Base-by-base conservation (phyloP, 2,888 invertebrate species). In the Actias luna region DNA sequence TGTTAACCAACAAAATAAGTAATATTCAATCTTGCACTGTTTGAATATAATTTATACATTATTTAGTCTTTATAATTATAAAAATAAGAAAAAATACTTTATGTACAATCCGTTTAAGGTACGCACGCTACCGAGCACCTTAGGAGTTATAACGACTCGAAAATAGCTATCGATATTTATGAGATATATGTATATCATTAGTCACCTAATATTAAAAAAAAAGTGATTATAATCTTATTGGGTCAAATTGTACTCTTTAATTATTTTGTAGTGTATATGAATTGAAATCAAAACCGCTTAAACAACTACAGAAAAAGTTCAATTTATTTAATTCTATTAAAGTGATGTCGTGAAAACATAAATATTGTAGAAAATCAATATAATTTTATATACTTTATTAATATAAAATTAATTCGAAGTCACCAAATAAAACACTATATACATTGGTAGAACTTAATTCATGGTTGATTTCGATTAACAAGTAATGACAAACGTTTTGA, bases 231-330 rank as follows among this genome's bases (percentile, higher is more conserved):
- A 70, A 71, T 74, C 76, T 78, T 79, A 77, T 75, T 78, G 76
- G 67, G 78, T 70, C 80, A 85, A 85, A 78, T 88, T 88, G 88
- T 88, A 88, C 88, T 88, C 75, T 69, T 82, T 76, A 79, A 60
- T 64, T 59, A 64, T 64, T 29, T n/a, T 29, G n/a, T 42, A 36
- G 29, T 27, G 14, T 29, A 39, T 42, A 59, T 5, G 36, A 22
- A 59, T 12, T 22, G 46, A 25, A 12, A 25, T 50, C 22, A 25
- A 50, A 22, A 50, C 12, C 2, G 16, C 12, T 39, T 16, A 2
- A 16, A 39, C 2, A 39, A 39, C 16, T 4, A 39, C 12, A 33
- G 7, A 7, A 33, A 12, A 33, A 10, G 7, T 33, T 33, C n/a
- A 18, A 42, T 5, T 42, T 42, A n/a, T 42, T 2, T 42, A 42